Evolutionary conservation across 2,113 vertebrate genomes (phyloP), one percentile per base, ranked within the genome.

Genomic region (Colossoma macropomum): DNA sequence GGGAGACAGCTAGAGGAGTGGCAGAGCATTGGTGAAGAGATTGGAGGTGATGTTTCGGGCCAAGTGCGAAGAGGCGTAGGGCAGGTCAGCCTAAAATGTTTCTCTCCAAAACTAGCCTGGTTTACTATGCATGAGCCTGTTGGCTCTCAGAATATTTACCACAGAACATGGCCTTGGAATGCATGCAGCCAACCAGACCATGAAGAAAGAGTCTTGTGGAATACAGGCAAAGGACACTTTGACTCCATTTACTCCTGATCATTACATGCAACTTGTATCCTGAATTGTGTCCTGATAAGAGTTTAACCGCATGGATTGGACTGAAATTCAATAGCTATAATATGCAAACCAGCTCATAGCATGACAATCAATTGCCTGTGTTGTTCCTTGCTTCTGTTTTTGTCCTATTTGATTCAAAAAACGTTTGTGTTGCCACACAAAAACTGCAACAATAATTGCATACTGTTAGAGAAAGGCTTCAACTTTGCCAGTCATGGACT

Each of bases 11-110:
- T 50, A 38, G 48, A 72, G 54, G 52, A 72, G 63, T 54, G 25
- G 19, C 27, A 50, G 60, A 80, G 52, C 69, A 63, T 19, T 70
- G 79, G 48, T 41, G 34, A 76, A 74, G 38, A 80, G 75, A 80
- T 70, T 34, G 79, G n/a, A 84, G 56, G 72, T 50, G 75, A 81
- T 79, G 17, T 84, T 28, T 86, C 65, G 73, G 19, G 54, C 69
- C 52, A 30, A 62, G 50, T 60, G 71, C 25, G 27, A 19, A 52
- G 2, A 30, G 34, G 81, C 30, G n/a, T 23, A n/a, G 48, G 75
- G 60, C 28, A 63, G 69, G 74, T 41, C 73, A 75, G 62, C 65
- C 59, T 56, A 32, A 2, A 72, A 27, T 77, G 38, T 41, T 74
- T 62, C 74, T 75, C 28, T 70, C 50, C 30, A 34, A 81, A 60